Base-by-base conservation (phyloP, 2,113 vertebrate genomes). In the Takifugu bimaculatus region DNA sequence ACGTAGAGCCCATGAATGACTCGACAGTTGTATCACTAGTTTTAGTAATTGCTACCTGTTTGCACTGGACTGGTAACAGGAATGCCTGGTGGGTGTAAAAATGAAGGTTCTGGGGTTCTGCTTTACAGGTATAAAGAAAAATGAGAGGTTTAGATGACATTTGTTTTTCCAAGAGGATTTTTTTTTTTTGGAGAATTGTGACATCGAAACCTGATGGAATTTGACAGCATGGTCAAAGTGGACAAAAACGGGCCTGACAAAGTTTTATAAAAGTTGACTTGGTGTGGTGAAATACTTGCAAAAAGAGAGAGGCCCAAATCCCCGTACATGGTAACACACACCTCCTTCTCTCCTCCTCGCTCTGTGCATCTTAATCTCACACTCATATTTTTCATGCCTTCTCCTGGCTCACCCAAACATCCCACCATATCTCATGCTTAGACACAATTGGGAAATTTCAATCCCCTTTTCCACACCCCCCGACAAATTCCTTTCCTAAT, bases 401-500 rank as follows among this genome's bases (percentile, higher is more conserved):
- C 13, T 55, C 68, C 59, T 65, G 48, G 45, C 61, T 64, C 68
- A 79, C 79, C 73, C 73, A 59, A 68, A 62, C 68, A 69, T 77
- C 61, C 65, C 71, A 72, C 56, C 50, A 81, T 72, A 42, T 59
- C 77, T 60, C 39, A 63, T 70, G 84, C 57, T 83, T 81, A 66
- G 54, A 69, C 56, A 80, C 70, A 83, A 72, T 79, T 80, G 57
- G 79, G 79, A 80, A 85, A 84, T 88, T 87, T 82, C 80, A 85
- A 83, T 77, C 64, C 68, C 63, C 68, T 74, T 77, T 78, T 81
- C 82, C 78, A 87, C 74, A 87, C 87, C 78, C 77, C 79, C 72
- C 69, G 82, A 90, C 80, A 88, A 86, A 88, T 85, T 85, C 91
- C 80, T 86, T 82, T 84, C 90, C 91, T 92, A 92, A 94, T 95